These are phyloP conservation scores for Trisateles emortualis DNA, from an alignment of 2,888 invertebrate species.

Conservation along the genomic window DNA sequence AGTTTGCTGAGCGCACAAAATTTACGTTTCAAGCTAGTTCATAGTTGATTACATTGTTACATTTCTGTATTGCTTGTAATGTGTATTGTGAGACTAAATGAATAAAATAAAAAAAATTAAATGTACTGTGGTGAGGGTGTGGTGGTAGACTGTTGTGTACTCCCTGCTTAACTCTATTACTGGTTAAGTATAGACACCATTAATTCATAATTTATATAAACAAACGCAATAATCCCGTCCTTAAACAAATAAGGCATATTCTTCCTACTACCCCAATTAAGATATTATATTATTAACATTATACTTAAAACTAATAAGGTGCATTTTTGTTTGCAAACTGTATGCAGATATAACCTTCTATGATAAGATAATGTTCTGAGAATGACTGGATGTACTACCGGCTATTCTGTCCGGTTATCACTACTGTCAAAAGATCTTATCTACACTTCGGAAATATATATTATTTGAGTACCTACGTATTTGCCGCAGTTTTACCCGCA, in stretches of 20 bases:
- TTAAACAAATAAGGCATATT: not conserved
- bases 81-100: no score
- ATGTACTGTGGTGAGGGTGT: no score
- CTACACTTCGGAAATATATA: not conserved
- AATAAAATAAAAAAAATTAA: no score
- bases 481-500: no score
- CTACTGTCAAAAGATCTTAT: not conserved
- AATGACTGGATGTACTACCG: not conserved
- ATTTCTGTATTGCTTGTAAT: no score
- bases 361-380: conserved; percentile 7
- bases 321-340: not conserved
- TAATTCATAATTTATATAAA: conserved; percentile 2
- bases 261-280: not conserved
- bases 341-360: conserved; percentile 4
- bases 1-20: no score
- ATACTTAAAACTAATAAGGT: not conserved
- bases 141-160: no score
- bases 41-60: no score
- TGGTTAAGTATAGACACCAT: not conserved
- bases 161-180: not conserved
- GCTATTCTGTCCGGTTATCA: not conserved
- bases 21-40: no score
- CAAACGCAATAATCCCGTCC: not conserved
- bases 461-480: no score
- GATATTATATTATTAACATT: not conserved